Evolutionary conservation across 2,113 vertebrate species (phyloP), one percentile per base, ranked within the genome.

Genomic region (Scopus umbretta): DNA sequence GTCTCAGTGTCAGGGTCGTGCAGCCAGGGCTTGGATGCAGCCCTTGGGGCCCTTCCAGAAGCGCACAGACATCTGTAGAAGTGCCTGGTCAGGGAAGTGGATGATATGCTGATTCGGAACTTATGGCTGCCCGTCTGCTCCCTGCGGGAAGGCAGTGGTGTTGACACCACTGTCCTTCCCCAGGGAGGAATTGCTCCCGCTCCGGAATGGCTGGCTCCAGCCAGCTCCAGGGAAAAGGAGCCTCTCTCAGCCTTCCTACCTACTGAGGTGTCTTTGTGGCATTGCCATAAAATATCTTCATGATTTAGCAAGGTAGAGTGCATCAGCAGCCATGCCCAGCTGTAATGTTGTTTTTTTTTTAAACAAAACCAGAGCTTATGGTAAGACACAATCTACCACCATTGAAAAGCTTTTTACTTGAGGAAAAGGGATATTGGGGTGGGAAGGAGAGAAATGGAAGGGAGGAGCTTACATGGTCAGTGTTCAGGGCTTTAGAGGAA

Each of bases 111-210:
- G 74, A 90, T 92, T 73, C 1, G 2, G 34, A 70, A n/a, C 10
- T 87, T 65, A 71, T 0, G 38, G 58, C 49, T 81, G 40, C 62
- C 30, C 0, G 3, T 43, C 45, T 0, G 0, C 13, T 72, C 30
- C 53, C 38, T 2, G 0, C 0, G 40, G 50, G 70, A 65, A 63
- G 13, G 29, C 56, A 47, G 52, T 2, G 0, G 6, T 19, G 2
- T 62, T 76, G 18, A 27, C 21, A 66, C 70, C 16, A 5, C 58
- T 56, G 45, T 20, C 42, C 22, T 80, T 84, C 62, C 21, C 45
- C 10, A 16, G 73, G 38, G 66, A 75, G 15, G 22, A 70, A 12
- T 40, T 71, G n/a, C 27, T 82, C 8, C 25, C 0, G 1, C 40
- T 80, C 27, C 27, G n/a, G 50, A 80, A 50, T 16, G 20, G 11